Evolutionary conservation across 2,797 vertebrate genomes (phyloP).

Genomic region (Eutrigla gurnardus): DNA sequence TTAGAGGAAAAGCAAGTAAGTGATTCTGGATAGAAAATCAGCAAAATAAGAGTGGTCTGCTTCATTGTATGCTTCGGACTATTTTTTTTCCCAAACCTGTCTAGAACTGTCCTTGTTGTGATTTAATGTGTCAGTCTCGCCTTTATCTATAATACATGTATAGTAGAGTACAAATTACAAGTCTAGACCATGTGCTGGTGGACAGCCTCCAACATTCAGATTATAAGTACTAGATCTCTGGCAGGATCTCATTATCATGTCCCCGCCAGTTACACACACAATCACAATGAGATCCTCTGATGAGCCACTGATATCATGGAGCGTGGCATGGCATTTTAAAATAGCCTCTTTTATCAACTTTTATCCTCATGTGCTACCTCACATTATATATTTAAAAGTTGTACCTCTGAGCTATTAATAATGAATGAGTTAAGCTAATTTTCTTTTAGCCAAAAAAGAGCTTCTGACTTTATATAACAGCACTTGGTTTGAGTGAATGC

Average conservation of each 20-base stretch:
- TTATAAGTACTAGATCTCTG: neutral
- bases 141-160: conserved; percentile 2
- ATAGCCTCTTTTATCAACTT: conserved; percentile 24
- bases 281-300: neutral
- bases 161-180: neutral
- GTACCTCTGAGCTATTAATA: conserved; percentile 41
- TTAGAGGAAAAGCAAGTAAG: too few species aligned
- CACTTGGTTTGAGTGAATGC: neutral
- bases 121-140: neutral
- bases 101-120: neutral
- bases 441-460: conserved; percentile 31
- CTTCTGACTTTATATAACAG: conserved; percentile 32
- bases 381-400: conserved; percentile 49
- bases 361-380: conserved; percentile 39
- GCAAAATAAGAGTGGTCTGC: neutral
- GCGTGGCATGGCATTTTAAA: conserved; percentile 12
- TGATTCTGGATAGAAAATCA: too few species aligned
- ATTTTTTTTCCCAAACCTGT: neutral
- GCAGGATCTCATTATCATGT: neutral
- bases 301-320: conserved; percentile 15
- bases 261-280: neutral
- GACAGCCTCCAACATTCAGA: neutral
- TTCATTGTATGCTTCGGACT: neutral
- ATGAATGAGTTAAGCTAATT: conserved; percentile 44
- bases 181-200: neutral